phyloP scores from a whole-genome alignment of 2,888 invertebrate genomes.

The Serripes groenlandicus region DNA sequence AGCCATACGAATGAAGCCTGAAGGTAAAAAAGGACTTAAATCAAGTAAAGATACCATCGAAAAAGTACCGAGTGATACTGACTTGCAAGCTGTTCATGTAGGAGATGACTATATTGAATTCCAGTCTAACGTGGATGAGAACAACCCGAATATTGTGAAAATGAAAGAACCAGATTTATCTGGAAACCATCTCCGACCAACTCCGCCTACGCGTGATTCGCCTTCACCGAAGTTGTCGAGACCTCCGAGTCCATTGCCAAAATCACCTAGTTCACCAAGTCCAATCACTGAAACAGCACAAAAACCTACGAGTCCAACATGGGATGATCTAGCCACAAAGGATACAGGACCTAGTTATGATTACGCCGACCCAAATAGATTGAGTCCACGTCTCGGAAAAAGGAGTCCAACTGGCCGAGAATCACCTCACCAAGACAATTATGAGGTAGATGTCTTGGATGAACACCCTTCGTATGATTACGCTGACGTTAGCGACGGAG shows the following conservation, averaged over 20 bases:
- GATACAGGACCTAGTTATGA: conserved; percentile 19
- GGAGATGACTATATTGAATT: conserved; percentile 57
- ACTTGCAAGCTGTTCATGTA: conserved; percentile 40
- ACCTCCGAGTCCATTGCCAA: background rate
- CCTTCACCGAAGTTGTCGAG: conserved; percentile 26
- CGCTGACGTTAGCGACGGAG: conserved; percentile 36
- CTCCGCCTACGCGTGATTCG: conserved; percentile 32
- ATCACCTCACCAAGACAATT: conserved; percentile 7
- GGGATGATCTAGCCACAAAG: background rate
- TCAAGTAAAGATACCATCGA: background rate
- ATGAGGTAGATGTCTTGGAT: no score
- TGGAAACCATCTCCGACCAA: conserved; percentile 2
- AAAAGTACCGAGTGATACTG: conserved; percentile 2
- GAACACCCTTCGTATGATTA: conserved; percentile 38
- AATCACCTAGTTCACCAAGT: background rate
- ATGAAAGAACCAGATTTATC: background rate
- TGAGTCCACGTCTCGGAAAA: background rate
- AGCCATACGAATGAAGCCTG: no score
- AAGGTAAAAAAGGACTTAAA: no score
- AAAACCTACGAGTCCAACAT: background rate
- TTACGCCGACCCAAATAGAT: conserved; percentile 17
- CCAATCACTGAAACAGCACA: background rate
- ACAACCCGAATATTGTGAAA: conserved; percentile 39
- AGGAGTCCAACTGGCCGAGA: conserved; percentile 1
- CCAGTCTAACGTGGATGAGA: conserved; percentile 30